Base-by-base conservation (phyloP, 1,140 invertebrate genomes). In the Chionoecetes opilio region DNA sequence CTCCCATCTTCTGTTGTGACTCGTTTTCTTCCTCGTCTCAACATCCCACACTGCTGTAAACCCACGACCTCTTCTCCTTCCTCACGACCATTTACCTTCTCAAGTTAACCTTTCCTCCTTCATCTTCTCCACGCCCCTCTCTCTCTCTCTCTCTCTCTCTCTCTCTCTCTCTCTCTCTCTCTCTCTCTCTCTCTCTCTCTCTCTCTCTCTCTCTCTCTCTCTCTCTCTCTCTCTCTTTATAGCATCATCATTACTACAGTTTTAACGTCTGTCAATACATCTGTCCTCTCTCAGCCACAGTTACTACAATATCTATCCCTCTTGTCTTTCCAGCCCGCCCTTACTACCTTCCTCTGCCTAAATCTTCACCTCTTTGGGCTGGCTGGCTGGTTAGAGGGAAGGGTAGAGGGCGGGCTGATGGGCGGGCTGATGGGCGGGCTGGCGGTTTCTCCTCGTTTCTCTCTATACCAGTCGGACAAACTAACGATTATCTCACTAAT, bases 161-260 rank as follows among this genome's bases (percentile, higher is more conserved):
- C 87, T 38, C 87, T 89, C 35, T 89, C 35, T 41, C 87, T 38
- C 87, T 38, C 9, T 2, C 8, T 53, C 46, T 9, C 46, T 53
- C 46, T n/a, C n/a, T n/a, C n/a, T n/a, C 88, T 29, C 34, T 29
- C 38, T 29, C 88, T 29, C 88, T 46, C 88, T 46, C 37, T 46
- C 88, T 91, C 88, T 91, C 88, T 91, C 88, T 91, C 88, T 63
- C 88, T 91, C 88, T 91, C 88, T 91, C 88, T 91, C 88, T 91
- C 88, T 91, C 88, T 91, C 41, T 91, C 88, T 91, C 88, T 91
- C 88, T 91, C 88, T 91, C 88, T 46, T n/a, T n/a, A n/a, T 53
- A 53, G 21, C 46, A 53, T 0, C 46, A 53, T 17, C 46, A 53
- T 17, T 17, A 53, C 46, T 53, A 53, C 46, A 53, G 46, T 53